Percentiles rank a stretch among this genome's conserved stretches.
phyloP scores from a whole-genome alignment of 1,140 invertebrate species.

The Drosophila baimaii region DNA sequence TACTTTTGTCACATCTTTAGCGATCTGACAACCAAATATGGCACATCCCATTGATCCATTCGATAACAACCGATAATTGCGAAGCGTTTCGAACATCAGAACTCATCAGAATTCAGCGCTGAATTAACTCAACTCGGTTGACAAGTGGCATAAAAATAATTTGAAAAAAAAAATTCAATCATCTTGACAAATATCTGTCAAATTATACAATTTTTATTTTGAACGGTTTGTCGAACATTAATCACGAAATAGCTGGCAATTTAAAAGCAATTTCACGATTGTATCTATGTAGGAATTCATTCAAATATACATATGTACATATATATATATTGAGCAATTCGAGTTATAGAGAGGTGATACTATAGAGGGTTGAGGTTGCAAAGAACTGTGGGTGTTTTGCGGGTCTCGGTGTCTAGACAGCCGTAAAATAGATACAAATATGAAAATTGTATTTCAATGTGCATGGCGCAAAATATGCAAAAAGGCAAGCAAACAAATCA shows the following conservation, averaged over 20 bases:
- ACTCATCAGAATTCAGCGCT: slow-evolving; percentile 23
- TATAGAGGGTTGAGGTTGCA: slow-evolving; percentile 12
- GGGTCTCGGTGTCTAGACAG: slow-evolving; percentile 32
- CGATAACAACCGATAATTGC: slow-evolving; percentile 16
- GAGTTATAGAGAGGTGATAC: slow-evolving; percentile 13
- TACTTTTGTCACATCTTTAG: slow-evolving; percentile 28
- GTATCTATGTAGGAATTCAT: slow-evolving; percentile 21
- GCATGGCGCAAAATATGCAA: slow-evolving; percentile 34
- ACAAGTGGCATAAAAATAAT: slow-evolving; percentile 14
- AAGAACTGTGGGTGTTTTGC: slow-evolving; percentile 29
- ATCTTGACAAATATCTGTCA: slow-evolving; percentile 45
- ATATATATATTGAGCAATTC: neutral
- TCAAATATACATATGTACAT: slow-evolving; percentile 1
- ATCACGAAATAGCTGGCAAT: slow-evolving; percentile 38
- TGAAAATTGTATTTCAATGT: slow-evolving; percentile 46
- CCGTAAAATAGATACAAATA: slow-evolving; percentile 41
- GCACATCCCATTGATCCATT: slow-evolving; percentile 13
- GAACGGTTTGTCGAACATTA: slow-evolving; percentile 34
- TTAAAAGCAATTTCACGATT: slow-evolving; percentile 29
- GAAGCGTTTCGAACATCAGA: slow-evolving; percentile 10
- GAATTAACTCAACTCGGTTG: slow-evolving; percentile 24
- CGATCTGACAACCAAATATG: slow-evolving; percentile 16
- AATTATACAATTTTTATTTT: slow-evolving; percentile 42
- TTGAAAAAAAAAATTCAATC: slow-evolving; percentile 14
- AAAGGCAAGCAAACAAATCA: slow-evolving; percentile 28